phyloP scores from a whole-genome alignment of 2,888 invertebrate species.

The Tigriopus californicus region DNA sequence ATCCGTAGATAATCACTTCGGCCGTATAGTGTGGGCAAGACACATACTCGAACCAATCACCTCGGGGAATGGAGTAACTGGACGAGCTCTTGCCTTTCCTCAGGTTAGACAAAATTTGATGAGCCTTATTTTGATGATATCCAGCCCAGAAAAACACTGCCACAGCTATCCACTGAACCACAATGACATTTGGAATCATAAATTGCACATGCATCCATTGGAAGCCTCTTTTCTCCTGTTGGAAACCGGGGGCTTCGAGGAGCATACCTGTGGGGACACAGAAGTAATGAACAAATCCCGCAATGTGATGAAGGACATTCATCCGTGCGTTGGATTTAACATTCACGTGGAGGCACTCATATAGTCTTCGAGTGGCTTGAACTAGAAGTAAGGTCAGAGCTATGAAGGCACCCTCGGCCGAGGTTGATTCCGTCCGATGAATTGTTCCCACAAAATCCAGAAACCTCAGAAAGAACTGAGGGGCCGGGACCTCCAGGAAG shows the following conservation, averaged over 20 bases:
- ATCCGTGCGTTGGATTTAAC: constrained; percentile 13
- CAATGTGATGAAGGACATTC: constrained; percentile 16
- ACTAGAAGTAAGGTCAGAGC: constrained; percentile 1
- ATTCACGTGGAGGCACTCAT: constrained; percentile 16
- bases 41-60: constrained; percentile 14
- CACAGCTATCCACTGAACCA: neutral
- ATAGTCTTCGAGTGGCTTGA: constrained; percentile 13
- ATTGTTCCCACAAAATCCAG: neutral
- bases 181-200: neutral
- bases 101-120: constrained; percentile 11
- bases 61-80: constrained; percentile 9
- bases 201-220: neutral
- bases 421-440: neutral
- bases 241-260: constrained; percentile 15
- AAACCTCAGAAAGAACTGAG: neutral
- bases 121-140: constrained; percentile 11
- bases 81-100: neutral
- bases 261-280: constrained; percentile 8
- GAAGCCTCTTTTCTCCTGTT: neutral
- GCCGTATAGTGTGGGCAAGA: constrained; percentile 17
- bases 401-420: constrained; percentile 1
- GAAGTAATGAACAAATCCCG: constrained; percentile 16
- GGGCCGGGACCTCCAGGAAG: neutral
- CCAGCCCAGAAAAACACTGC: constrained; percentile 14
- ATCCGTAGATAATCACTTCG: constrained; percentile 16